Evolutionary conservation across 2,888 invertebrate species (phyloP).

Genomic region (Theretra japonica): DNA sequence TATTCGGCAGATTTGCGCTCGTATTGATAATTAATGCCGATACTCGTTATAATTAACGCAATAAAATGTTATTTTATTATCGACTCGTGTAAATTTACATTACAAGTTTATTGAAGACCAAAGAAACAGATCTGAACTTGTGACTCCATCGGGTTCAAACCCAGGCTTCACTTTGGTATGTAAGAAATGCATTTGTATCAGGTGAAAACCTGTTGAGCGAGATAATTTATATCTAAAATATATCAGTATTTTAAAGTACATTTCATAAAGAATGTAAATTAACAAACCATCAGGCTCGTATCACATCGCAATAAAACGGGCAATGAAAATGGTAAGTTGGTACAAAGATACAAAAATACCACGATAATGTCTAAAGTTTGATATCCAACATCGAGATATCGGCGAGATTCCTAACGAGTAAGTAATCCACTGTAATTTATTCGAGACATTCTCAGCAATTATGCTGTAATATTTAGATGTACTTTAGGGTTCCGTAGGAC

Average conservation of each 20-base stretch:
- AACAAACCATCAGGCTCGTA: background rate
- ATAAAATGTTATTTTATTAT: background rate
- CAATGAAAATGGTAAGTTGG: conserved; percentile 24
- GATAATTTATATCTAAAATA: conserved; percentile 4
- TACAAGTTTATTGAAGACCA: too few relatives aligned
- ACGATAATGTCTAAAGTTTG: conserved; percentile 30
- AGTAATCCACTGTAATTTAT: conserved; percentile 51
- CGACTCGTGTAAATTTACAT: background rate
- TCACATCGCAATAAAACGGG: conserved; percentile 5
- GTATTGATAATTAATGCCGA: background rate
- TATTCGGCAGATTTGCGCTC: background rate
- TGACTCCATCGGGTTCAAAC: background rate
- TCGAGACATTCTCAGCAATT: conserved; percentile 49
- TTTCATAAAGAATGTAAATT: conserved; percentile 9
- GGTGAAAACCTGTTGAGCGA: background rate
- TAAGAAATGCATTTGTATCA: background rate
- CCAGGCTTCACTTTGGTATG: background rate
- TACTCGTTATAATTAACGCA: background rate
- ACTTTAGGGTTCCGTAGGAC: conserved; percentile 39
- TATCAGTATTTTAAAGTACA: conserved; percentile 9
- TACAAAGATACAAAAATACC: conserved; percentile 29
- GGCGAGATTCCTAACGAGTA: conserved; percentile 44
- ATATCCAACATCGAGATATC: conserved; percentile 23
- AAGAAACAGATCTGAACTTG: too few relatives aligned
- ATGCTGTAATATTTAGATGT: conserved; percentile 52